Conservation (phyloP, 2,113 vertebrate genomes). For the Piaya cayana region DNA sequence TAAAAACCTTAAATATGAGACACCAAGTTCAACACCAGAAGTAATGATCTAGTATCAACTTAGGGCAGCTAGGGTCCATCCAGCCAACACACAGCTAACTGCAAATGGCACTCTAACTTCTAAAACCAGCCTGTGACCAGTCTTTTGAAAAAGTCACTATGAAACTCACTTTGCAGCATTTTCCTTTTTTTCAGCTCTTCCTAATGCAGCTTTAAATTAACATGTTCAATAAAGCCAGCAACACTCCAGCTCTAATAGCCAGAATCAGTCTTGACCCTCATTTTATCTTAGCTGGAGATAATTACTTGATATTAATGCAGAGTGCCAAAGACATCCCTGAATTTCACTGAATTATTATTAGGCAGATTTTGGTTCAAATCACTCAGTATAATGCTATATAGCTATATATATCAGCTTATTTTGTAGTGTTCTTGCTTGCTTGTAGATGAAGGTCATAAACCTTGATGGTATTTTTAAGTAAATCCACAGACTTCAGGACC, state of each 20-base stretch:
- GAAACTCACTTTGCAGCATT: conserved; percentile 15
- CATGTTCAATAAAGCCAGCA: conserved; percentile 59
- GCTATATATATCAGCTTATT: background rate
- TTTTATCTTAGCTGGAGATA: conserved; percentile 70
- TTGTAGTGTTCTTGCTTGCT: background rate
- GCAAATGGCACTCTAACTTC: background rate
- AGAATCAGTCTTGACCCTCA: conserved; percentile 63
- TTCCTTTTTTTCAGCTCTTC: conserved; percentile 40
- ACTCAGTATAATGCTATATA: background rate
- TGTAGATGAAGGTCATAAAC: background rate
- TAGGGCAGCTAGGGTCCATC: background rate
- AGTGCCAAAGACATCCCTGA: conserved; percentile 53
- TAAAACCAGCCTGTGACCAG: background rate
- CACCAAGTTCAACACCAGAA: background rate
- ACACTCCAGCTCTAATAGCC: conserved; percentile 42
- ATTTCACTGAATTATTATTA: conserved; percentile 55
- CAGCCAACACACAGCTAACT: background rate
- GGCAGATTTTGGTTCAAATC: conserved; percentile 12
- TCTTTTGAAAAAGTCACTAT: conserved; percentile 2
- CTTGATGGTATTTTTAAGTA: conserved; percentile 6
- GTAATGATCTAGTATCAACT: background rate
- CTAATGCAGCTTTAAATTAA: conserved; percentile 58
- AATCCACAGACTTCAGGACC: conserved; percentile 1
- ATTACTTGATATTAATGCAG: conserved; percentile 68
- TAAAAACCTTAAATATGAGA: background rate